Base-by-base conservation (phyloP, 2,113 vertebrate species). In the Crotalus tigris region DNA sequence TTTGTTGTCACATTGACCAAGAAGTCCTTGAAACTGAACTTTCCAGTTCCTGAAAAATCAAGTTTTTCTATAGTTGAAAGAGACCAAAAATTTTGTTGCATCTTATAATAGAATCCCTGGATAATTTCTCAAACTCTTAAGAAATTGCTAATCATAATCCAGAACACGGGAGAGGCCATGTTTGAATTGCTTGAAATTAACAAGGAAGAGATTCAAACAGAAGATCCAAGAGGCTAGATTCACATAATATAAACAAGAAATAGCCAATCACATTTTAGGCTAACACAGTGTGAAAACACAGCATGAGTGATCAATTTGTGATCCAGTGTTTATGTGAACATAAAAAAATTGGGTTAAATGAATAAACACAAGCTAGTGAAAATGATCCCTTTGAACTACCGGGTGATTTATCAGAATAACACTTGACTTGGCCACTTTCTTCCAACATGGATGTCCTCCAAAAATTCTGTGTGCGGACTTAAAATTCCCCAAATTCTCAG, bases 21-120 rank as follows among this genome's bases (percentile, higher is more conserved):
- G 39, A 46, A 95, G 44, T 95, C 91, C 88, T 96, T 96, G 64
- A 96, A 94, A 85, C 85, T 23, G 4, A 91, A 55, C 55, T 91
- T 94, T 24, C 89, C 89, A 15, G 85, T 81, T 4, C 91, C 95
- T 96, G 93, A 81, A 95, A 94, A 94, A 54, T 13, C 51, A 88
- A 93, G 8, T 26, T 53, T n/a, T 44, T 15, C n/a, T 85, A 75
- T 58, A 7, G 5, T 23, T 92, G 15, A 44, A 81, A 91, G 33
- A 88, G 21, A 33, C 4, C 33, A 88, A 54, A 7, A 26, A 89
- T 1, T 51, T 19, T 29, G 19, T 44, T 49, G 17, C 3, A 81
- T 0, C 17, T 4, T 17, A 69, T n/a, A 49, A 46, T 7, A 90
- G 24, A 86, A 58, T 26, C 54, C 10, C 39, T 4, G 12, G 23